Conservation (phyloP, 2,797 vertebrate species). For the Anniella stebbinsi region DNA sequence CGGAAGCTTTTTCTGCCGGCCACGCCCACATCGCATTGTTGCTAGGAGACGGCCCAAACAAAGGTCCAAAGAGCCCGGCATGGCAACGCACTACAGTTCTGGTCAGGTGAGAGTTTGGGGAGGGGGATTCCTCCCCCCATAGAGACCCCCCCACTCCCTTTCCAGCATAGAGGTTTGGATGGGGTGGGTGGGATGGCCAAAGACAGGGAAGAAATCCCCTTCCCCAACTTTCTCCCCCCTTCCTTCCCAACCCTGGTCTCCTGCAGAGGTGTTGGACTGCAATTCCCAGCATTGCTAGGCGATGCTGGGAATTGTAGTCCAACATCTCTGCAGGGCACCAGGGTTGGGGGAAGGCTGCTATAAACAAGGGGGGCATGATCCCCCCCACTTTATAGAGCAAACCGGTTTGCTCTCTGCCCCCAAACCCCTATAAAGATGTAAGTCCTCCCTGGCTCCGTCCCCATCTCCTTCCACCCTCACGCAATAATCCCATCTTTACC, state of each 20-base stretch:
- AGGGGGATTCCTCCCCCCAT: background rate
- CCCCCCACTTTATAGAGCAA: background rate
- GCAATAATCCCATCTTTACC: background rate
- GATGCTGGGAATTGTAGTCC: background rate
- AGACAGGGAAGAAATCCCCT: background rate
- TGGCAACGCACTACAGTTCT: constrained; percentile 74
- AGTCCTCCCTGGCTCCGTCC: too few relatives aligned
- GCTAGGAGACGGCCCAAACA: constrained; percentile 67
- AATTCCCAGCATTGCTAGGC: background rate
- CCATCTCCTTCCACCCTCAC: background rate
- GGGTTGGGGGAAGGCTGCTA: background rate
- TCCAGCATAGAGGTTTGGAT: background rate
- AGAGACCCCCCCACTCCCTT: background rate
- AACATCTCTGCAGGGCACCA: background rate
- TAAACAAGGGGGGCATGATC: background rate
- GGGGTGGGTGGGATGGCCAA: background rate
- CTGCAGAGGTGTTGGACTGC: background rate
- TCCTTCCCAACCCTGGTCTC: background rate
- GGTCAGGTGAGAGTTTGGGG: constrained; percentile 67
- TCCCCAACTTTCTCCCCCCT: background rate
- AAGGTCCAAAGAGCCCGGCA: constrained; percentile 44
- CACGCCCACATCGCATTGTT: constrained; percentile 11
- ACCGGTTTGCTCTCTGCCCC: too few relatives aligned
- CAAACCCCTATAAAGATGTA: background rate
- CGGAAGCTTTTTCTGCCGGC: background rate